Base-by-base conservation (phyloP, 2,888 invertebrate species). In the Apamea monoglypha region DNA sequence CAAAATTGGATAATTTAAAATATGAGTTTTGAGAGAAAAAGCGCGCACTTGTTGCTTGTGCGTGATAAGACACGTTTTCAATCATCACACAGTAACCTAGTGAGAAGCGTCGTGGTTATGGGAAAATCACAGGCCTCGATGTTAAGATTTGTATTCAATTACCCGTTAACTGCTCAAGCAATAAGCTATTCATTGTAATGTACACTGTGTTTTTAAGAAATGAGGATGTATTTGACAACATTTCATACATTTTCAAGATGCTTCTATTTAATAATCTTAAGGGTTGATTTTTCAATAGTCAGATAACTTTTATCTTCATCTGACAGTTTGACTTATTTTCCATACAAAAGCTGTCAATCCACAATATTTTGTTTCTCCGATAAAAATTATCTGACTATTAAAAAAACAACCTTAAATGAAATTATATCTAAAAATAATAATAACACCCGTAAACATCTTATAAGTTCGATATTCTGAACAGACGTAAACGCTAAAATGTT, bases 41-140 rank as follows among this genome's bases (percentile, higher is more conserved):
- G 87, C 86, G 91, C 87, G 90, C 90, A 91, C 90, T 91, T 89
- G 85, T 91, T 85, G 91, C 91, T 91, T 56, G 70, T 64, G 21
- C 64, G n/a, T 94, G 97, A 97, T 97, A 97, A 95, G 97, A 94
- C 97, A 97, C 97, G 97, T 97, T 96, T 96, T 93, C 95, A 95
- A 97, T 97, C 94, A 95, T 92, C 92, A 94, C 93, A 92, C 91
- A 88, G 91, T 89, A 92, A 91, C 91, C 91, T 91, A 91, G 90
- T 91, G 93, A 92, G 93, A 88, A 91, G 92, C 91, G 91, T 90
- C 91, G 90, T 90, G 86, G 88, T 92, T 92, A 93, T 93, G 93
- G 91, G 92, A 95, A 93, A 90, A 88, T 88, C 77, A 79, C 75
- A 80, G 75, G 74, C 88, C 85, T 89, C 86, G 82, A 70, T 77